Base-by-base conservation (phyloP, 2,888 invertebrate genomes). In the Linyphia triangularis region DNA sequence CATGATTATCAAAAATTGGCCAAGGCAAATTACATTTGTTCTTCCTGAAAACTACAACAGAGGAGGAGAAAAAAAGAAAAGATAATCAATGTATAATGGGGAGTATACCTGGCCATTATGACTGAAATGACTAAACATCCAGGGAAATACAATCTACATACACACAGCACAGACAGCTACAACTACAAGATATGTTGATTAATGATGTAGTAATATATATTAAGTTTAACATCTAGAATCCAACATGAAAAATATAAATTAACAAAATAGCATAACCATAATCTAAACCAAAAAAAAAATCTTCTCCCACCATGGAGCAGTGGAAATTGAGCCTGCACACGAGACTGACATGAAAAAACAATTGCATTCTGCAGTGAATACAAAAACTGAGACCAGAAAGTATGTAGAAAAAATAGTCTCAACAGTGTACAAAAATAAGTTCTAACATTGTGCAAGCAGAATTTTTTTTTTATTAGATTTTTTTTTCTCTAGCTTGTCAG, bases 1-100 rank as follows among this genome's bases (percentile, higher is more conserved):
- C 88, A 88, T 65, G 88, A 73, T 82, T 88, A 81, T 81, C 73
- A 88, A 88, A 88, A 88, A 73, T 82, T 61, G 30, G 70, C 79
- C 79, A 88, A 81, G 81, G 67, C 81, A 82, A 82, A 85, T 72
- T 88, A 82, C 65, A 67, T 73, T 88, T 65, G 77, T 73, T 75
- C 59, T 26, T 78, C 22, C 30, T 57, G 63, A 75, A 43, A 37
- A 40, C 24, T 72, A 75, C 67, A 70, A 72, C 51, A 43, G 28
- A 70, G 2, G 4, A 30, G n/a, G 28, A 6, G 1, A 9, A 33
- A 67, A 67, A 10, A 26, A 70, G 30, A 43, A 26, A 63, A 26
- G 30, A 59, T 24, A 75, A 82, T 69, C 63, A 79, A 59, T 73
- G 73, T 65, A 88, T 67, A 82, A 73, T 82, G 88, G 67, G 73